Evolutionary conservation across 1,140 invertebrate genomes (phyloP).

Genomic region (Trichonephila inaurata): DNA sequence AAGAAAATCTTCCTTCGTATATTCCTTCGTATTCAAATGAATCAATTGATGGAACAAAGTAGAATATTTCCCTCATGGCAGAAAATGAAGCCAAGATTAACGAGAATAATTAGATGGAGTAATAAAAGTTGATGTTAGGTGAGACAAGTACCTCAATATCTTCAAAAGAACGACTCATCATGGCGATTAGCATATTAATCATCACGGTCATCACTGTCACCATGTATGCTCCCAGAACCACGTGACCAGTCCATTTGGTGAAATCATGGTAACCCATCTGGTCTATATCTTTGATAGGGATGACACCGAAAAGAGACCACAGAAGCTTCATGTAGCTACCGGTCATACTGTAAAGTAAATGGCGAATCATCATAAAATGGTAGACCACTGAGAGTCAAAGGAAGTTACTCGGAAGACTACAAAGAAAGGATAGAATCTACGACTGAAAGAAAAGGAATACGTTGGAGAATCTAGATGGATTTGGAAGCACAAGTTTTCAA

Average conservation of each 20-base stretch:
- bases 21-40: too few species aligned
- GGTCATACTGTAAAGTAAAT: conserved; percentile 81
- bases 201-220: conserved; percentile 84
- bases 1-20: too few species aligned
- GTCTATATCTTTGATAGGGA: conserved; percentile 78
- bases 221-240: conserved; percentile 82
- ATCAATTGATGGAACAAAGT: too few species aligned
- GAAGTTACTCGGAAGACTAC: background rate
- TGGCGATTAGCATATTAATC: conserved; percentile 85
- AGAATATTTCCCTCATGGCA: too few species aligned
- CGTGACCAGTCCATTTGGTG: conserved; percentile 79
- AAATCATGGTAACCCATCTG: conserved; percentile 78
- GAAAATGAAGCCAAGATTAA: too few species aligned
- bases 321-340: conserved; percentile 83
- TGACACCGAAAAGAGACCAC: conserved; percentile 83
- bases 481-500: too few species aligned
- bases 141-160: conserved; percentile 82
- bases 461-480: background rate
- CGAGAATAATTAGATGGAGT: background rate
- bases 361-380: background rate
- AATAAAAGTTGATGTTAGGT: background rate
- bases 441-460: background rate
- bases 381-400: background rate
- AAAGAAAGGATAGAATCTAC: background rate
- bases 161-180: conserved; percentile 85